phyloP scores from a whole-genome alignment of 2,888 invertebrate genomes.

The Stegophylla sp. region DNA sequence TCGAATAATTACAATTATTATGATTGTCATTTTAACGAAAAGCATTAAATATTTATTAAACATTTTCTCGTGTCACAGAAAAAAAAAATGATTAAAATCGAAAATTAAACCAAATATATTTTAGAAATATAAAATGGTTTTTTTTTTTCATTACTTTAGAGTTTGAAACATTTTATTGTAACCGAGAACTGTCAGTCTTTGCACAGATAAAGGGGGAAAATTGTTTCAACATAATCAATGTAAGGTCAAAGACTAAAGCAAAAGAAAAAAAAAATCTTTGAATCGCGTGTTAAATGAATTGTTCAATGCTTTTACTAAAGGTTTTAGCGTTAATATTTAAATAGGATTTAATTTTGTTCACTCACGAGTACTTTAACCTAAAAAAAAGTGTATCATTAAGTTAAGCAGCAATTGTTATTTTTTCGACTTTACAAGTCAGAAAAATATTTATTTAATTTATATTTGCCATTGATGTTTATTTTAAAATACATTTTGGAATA shows the following conservation, averaged over 20 bases:
- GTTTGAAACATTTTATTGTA: neutral
- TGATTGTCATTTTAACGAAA: no score
- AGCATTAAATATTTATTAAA: no score
- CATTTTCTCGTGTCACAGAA: no score
- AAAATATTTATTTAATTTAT: neutral
- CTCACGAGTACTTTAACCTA: slow-evolving; percentile 42
- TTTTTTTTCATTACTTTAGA: neutral
- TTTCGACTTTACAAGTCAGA: neutral
- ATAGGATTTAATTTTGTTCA: slow-evolving; percentile 45
- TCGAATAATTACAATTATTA: no score
- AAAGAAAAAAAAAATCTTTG: slow-evolving; percentile 38
- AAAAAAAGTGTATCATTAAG: slow-evolving; percentile 3
- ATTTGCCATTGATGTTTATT: neutral
- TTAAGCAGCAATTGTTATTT: slow-evolving; percentile 3
- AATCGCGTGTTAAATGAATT: slow-evolving; percentile 48
- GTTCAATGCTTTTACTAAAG: slow-evolving; percentile 3
- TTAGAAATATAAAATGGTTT: no score
- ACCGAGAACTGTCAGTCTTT: neutral
- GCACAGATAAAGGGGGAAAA: slow-evolving; percentile 3
- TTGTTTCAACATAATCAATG: slow-evolving; percentile 43
- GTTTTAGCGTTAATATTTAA: slow-evolving; percentile 24
- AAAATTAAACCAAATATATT: no score
- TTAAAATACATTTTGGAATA: neutral
- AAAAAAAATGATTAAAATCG: no score
- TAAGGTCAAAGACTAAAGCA: slow-evolving; percentile 42